A percentile compares a stretch with the other conserved stretches of the same genome.
These are phyloP conservation scores for Bicyclus anynana DNA, from an alignment of 1,140 invertebrate species.

Conservation along the genomic window DNA sequence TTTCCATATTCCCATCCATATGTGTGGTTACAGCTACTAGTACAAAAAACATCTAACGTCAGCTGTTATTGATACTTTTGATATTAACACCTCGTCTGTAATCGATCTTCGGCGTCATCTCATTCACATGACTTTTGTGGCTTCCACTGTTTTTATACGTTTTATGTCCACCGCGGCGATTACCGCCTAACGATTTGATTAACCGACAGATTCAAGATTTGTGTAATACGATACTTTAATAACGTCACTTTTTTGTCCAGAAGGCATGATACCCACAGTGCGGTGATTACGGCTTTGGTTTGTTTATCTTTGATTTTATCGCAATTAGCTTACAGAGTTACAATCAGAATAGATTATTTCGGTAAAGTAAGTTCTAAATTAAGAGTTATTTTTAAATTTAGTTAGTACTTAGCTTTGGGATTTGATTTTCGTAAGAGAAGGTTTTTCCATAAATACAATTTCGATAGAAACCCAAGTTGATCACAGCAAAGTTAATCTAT, in stretches of 20 bases:
- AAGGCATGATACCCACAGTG: neutral
- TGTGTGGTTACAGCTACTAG: neutral
- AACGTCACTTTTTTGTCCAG: neutral
- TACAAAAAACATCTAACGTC: neutral
- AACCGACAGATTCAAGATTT: neutral
- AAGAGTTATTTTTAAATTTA: too few relatives aligned
- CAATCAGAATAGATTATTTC: too few relatives aligned
- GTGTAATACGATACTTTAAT: neutral
- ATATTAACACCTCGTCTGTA: conserved; percentile 10
- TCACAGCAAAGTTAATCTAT: too few relatives aligned
- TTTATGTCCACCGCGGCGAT: neutral
- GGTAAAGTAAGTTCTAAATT: too few relatives aligned
- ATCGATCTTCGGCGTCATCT: conserved; percentile 14
- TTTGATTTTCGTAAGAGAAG: too few relatives aligned
- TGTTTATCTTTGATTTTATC: too few relatives aligned
- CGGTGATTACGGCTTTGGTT: neutral
- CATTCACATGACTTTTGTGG: conserved; percentile 12
- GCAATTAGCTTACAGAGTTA: too few relatives aligned
- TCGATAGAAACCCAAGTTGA: too few relatives aligned
- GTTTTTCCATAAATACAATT: too few relatives aligned
- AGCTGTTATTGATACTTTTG: conserved; percentile 14
- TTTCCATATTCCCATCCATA: neutral
- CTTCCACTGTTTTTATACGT: neutral
- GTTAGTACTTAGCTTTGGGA: too few relatives aligned
- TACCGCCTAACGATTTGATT: conserved; percentile 1